Base-by-base conservation (phyloP, 2,888 invertebrate species). In the Hydrotaea diabolus region DNA sequence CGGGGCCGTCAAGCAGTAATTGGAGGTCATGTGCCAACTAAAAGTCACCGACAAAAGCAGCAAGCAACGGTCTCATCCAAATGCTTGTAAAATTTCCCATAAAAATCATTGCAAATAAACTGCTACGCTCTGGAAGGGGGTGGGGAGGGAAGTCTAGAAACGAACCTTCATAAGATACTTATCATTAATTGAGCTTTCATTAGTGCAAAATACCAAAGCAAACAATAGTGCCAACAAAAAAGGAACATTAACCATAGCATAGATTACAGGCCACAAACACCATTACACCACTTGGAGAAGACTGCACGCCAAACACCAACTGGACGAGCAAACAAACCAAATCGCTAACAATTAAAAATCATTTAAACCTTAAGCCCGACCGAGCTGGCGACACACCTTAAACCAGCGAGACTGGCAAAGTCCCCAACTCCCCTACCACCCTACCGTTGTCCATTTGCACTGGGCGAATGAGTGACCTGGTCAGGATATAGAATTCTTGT, bases 331-430 rank as follows among this genome's bases (percentile, higher is more conserved):
- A 82, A 82, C 59, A 69, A 78, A 74, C 55, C 77, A 82, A 85
- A 85, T 77, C 77, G 85, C 77, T 85, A 82, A 82, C 85, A 85
- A 85, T 85, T 82, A 85, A 82, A 82, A 80, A 71, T 77, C 74
- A 80, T 82, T 77, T 79, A 69, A 82, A 77, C 69, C 13, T 55
- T 66, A 31, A 31, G 31, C 2, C 31, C 3, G 46, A 69, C 77
- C 59, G 31, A 76, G 9, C 15, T 15, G 72, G 31, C 69, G 46
- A 73, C 87, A 85, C 87, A 86, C 88, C 88, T 87, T 86, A 85
- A 85, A 86, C 80, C 77, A 82, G 77, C 83, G 87, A 86, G 86
- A 78, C 86, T 74, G 43, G 43, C 71, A 19, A 46, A 17, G 66
- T 26, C 13, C 26, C 4, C 57, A 19, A 1, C 26, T 2, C 15